Evolutionary conservation across 2,113 vertebrate genomes (phyloP).

Genomic region (Tricholaema leucomelas): DNA sequence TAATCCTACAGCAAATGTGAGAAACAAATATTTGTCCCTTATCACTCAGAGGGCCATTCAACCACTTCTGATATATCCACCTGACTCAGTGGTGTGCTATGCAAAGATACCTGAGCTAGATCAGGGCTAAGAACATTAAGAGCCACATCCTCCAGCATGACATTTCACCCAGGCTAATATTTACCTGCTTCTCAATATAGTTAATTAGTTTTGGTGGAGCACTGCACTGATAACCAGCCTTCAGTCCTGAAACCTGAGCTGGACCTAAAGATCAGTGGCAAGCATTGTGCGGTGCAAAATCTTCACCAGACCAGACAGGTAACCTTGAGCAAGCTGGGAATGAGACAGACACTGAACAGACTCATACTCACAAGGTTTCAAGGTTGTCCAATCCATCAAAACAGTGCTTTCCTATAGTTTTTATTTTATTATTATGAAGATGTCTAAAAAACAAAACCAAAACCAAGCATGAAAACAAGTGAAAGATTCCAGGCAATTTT

Average conservation of each 20-base stretch:
- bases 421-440: slow-evolving; percentile 98
- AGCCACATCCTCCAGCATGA: neutral
- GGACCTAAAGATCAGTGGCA: neutral
- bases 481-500: neutral
- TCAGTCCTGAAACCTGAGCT: neutral
- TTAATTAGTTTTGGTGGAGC: slow-evolving; percentile 29
- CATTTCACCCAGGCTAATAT: neutral
- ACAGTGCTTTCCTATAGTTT: slow-evolving; percentile 85
- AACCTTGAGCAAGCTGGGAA: neutral
- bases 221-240: neutral
- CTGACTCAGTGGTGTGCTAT: neutral
- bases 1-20: neutral
- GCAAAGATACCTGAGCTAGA: neutral
- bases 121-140: neutral
- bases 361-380: slow-evolving; percentile 93
- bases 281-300: neutral
- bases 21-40: slow-evolving; percentile 27
- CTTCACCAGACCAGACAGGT: neutral
- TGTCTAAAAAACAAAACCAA: slow-evolving; percentile 78
- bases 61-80: neutral
- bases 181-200: neutral
- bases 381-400: slow-evolving; percentile 93
- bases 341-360: neutral
- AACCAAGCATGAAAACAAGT: neutral
- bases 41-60: neutral